phyloP scores from a whole-genome alignment of 2,113 vertebrate species.

The Oncorhynchus gorbuscha region DNA sequence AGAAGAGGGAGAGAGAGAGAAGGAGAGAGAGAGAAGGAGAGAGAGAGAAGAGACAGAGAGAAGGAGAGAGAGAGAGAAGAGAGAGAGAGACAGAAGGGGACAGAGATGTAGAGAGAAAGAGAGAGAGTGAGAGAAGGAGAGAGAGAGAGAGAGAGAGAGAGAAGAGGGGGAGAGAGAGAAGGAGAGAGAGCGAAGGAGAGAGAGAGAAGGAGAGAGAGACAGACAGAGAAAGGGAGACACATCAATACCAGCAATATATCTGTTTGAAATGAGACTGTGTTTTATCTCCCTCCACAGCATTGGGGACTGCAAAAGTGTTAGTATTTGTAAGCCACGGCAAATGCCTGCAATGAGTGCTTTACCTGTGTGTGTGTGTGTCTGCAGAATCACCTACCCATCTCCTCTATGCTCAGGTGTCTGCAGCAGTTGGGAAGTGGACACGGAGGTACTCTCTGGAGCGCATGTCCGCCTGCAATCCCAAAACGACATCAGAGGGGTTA shows the following conservation, averaged over 20 bases:
- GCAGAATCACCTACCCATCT: constrained; percentile 40
- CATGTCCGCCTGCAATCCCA: constrained; percentile 80
- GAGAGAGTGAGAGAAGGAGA: neutral
- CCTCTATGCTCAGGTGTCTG: constrained; percentile 36
- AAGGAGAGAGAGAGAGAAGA: neutral
- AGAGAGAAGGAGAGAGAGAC: neutral
- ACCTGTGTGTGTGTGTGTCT: neutral
- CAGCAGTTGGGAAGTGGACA: constrained; percentile 59
- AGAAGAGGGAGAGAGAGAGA: neutral
- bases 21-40: neutral
- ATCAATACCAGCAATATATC: too few relatives aligned
- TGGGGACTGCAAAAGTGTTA: neutral
- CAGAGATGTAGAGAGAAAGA: too few relatives aligned
- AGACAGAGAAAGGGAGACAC: neutral
- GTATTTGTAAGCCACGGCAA: neutral
- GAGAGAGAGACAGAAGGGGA: neutral
- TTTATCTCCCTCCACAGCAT: too few relatives aligned
- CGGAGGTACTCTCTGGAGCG: constrained; percentile 85
- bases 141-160: too few relatives aligned
- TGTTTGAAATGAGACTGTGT: too few relatives aligned
- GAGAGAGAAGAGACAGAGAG: too few relatives aligned
- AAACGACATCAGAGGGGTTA: neutral
- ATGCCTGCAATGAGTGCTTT: neutral
- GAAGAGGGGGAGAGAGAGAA: rapidly evolving
- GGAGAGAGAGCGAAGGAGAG: too few relatives aligned